A percentile compares a stretch with the other conserved stretches of the same genome.
These are phyloP conservation scores for Slavum lentiscoides DNA, from an alignment of 2,888 invertebrate species.

Conservation along the genomic window DNA sequence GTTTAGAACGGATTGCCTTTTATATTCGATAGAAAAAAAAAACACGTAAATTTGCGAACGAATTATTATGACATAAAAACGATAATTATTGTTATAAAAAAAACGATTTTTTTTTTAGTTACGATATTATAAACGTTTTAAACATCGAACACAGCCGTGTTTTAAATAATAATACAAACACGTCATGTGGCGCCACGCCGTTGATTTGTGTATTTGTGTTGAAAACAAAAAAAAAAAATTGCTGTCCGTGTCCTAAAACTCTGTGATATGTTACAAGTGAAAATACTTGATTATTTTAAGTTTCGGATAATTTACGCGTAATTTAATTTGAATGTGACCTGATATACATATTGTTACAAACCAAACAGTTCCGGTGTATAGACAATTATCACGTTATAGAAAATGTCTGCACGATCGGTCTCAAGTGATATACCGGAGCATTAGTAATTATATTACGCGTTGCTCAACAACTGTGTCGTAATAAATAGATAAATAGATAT, in stretches of 20 bases:
- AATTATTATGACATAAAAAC: too few species aligned
- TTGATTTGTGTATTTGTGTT: constrained; percentile 4
- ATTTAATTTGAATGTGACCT: constrained; percentile 36
- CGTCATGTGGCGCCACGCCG: too few species aligned
- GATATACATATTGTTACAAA: constrained; percentile 27
- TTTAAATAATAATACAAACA: too few species aligned
- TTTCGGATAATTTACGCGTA: constrained; percentile 44
- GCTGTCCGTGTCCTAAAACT: constrained; percentile 22
- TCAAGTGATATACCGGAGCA: constrained; percentile 35
- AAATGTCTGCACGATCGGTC: constrained; percentile 30
- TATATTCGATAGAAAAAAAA: too few species aligned
- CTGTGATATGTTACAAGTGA: not conserved
- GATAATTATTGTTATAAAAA: not conserved
- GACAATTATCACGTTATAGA: constrained; percentile 33
- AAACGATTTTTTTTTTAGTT: not conserved
- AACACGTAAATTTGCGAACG: too few species aligned
- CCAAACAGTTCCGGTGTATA: constrained; percentile 31
- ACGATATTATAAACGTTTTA: too few species aligned
- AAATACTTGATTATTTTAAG: constrained; percentile 12
- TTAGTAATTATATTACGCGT: not conserved
- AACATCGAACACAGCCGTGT: too few species aligned
- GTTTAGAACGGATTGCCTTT: too few species aligned
- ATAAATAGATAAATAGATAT: not conserved
- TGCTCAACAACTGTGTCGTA: constrained; percentile 31
- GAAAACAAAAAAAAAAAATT: not conserved